Conservation (phyloP, 2,797 vertebrate genomes). For the Poeciliopsis presidionis region DNA sequence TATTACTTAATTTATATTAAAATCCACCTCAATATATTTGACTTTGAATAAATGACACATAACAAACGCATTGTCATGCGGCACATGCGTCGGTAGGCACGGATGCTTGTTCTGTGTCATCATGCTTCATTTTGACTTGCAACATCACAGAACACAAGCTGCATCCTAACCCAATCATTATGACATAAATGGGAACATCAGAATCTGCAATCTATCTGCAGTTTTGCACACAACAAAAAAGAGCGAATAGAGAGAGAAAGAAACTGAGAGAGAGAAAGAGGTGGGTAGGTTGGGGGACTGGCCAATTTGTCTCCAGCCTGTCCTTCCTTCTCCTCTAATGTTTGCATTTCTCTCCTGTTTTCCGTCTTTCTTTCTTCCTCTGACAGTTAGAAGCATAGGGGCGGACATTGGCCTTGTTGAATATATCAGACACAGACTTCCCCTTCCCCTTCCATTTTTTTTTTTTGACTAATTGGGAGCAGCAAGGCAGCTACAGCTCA, state of each 20-base stretch:
- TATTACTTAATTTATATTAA: slow-evolving; percentile 8
- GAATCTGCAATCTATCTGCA: slow-evolving; percentile 79
- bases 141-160: slow-evolving; percentile 78
- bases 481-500: slow-evolving; percentile 55
- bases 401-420: slow-evolving; percentile 68
- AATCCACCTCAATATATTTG: slow-evolving; percentile 30
- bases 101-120: slow-evolving; percentile 58
- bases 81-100: slow-evolving; percentile 24
- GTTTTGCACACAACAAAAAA: slow-evolving; percentile 62
- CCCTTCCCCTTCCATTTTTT: slow-evolving; percentile 44
- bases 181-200: slow-evolving; percentile 80
- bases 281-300: slow-evolving; percentile 40
- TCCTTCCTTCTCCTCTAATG: slow-evolving; percentile 64
- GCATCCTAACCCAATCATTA: slow-evolving; percentile 90
- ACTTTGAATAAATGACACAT: slow-evolving; percentile 15
- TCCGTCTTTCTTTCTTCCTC: slow-evolving; percentile 50
- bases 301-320: slow-evolving; percentile 37
- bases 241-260: slow-evolving; percentile 29
- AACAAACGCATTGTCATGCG: background rate
- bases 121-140: slow-evolving; percentile 60
- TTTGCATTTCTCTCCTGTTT: slow-evolving; percentile 55
- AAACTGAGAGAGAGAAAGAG: slow-evolving; percentile 28
- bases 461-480: slow-evolving; percentile 65
- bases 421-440: slow-evolving; percentile 60
- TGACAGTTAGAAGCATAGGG: slow-evolving; percentile 58